Evolutionary conservation across 92 coral and sea anemone species (phyloP), one percentile per base, ranked within the genome.

Genomic region (Heliopora coerulea): DNA sequence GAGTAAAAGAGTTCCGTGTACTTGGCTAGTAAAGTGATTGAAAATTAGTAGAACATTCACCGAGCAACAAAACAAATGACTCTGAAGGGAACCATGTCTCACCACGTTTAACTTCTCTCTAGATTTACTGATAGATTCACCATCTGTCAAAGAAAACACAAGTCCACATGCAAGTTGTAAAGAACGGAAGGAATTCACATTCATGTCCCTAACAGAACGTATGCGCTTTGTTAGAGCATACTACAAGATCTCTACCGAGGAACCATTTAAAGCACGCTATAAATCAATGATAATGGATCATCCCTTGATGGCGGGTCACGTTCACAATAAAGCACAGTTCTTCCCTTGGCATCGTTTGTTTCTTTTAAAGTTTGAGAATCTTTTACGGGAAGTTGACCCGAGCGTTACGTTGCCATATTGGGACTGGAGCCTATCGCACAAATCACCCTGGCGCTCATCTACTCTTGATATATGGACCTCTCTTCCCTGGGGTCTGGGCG

Each of bases 401-500:
- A 18, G 77, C 33, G 77, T 70, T 8, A 70, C 77, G 13, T 58
- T 70, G 9, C 77, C 77, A 21, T 70, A 70, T 25, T 70, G 77
- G 77, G 77, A 70, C 42, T 70, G 77, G 77, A 50, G 62, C 26
- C 41, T 70, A 11, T 31, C 77, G 1, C 77, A 70, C 23, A 42
- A 48, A 9, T 70, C 77, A 1, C 77, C 77, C 4, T 70, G 77
- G 77, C 31, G 77, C 14, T 49, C 49, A 2, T 70, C 77, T n/a
- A 35, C 63, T 9, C 28, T 70, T 7, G 77, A 70, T 54, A 70
- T 70, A 31, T 70, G 77, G 77, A 70, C 42, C 26, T 9, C 77
- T 19, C 77, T 49, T 21, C 62, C 77, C 11, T 70, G 77, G 77
- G 77, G 77, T 32, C 77, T 70, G 63, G 77, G 77, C 11, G 77